Conservation (phyloP, 2,113 vertebrate genomes). For the Orcinus orca region DNA sequence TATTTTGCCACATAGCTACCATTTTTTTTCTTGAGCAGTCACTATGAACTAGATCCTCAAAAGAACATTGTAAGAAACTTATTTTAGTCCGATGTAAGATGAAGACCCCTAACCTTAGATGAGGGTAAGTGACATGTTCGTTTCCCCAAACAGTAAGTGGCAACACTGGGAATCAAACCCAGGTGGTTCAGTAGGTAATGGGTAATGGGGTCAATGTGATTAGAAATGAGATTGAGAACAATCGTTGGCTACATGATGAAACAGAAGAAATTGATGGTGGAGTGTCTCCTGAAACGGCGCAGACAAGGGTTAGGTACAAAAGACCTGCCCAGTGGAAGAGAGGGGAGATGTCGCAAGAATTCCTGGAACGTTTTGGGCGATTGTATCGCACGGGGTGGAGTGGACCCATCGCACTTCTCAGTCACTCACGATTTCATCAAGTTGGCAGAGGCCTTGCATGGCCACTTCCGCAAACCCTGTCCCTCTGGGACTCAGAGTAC, state of each 20-base stretch:
- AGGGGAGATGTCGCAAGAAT: neutral
- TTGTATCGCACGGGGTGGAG: neutral
- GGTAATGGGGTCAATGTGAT: neutral
- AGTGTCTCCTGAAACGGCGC: fast-evolving
- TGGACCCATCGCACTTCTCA: neutral
- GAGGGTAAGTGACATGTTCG: neutral
- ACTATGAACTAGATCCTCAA: neutral
- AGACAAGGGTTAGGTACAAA: neutral
- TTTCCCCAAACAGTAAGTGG: neutral
- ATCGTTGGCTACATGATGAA: neutral
- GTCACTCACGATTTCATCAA: neutral
- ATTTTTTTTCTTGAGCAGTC: neutral
- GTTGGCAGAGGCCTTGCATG: neutral
- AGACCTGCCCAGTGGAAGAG: neutral
- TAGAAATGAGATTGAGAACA: neutral
- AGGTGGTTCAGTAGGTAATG: neutral
- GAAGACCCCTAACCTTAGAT: neutral
- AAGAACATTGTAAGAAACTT: neutral
- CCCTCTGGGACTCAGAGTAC: neutral
- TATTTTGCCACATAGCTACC: neutral
- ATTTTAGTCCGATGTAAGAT: neutral
- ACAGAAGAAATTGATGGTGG: neutral
- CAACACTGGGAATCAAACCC: neutral
- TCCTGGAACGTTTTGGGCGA: neutral
- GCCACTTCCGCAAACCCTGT: neutral